Evolutionary conservation across 2,113 vertebrate genomes (phyloP), one percentile per base, ranked within the genome.

Genomic region (Meriones unguiculatus): DNA sequence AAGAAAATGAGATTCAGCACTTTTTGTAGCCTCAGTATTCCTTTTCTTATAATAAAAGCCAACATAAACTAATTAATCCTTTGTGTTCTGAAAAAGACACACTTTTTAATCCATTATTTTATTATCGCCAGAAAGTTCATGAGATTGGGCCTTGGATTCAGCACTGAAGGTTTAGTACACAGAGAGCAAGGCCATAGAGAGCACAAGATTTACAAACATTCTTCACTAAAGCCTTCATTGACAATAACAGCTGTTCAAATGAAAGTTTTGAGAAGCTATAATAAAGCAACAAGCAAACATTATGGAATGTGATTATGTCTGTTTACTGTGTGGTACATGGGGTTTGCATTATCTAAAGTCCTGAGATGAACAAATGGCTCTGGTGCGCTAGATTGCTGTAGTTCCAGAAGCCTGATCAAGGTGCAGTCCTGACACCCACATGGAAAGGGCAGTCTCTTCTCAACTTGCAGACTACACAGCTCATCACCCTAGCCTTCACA

Each of bases 321-420:
- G 17, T 12, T 50, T 86, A 38, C 4, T 38, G 25, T 72, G 70
- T 76, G 38, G 6, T 64, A 7, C 15, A 35, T 35, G 69, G 13
- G 18, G 0, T 25, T 67, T 76, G 20, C 76, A 82, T 78, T 57
- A 46, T 87, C 7, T 30, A 67, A 93, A 3, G 41, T 69, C 41
- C 73, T 41, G 50, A 84, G 14, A 13, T n/a, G 5, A 70, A 73
- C 10, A 69, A 11, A 18, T n/a, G 41, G 30, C 17, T 13, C 5
- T 3, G 9, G 0, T 24, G 0, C 30, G 12, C 32, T 10, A 75
- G 50, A 69, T 6, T 17, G 4, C 7, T 62, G 20, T 1, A 67
- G 38, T 75, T 94, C n/a, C 32, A 22, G 65, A 64, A 64, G 59
- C 54, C 87, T 41, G 54, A 30, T 5, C 62, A 32, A 90, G 12